A percentile compares a stretch with the other conserved stretches of the same genome.
phyloP scores from a whole-genome alignment of 2,888 invertebrate genomes.

The Teleiodes luculella region DNA sequence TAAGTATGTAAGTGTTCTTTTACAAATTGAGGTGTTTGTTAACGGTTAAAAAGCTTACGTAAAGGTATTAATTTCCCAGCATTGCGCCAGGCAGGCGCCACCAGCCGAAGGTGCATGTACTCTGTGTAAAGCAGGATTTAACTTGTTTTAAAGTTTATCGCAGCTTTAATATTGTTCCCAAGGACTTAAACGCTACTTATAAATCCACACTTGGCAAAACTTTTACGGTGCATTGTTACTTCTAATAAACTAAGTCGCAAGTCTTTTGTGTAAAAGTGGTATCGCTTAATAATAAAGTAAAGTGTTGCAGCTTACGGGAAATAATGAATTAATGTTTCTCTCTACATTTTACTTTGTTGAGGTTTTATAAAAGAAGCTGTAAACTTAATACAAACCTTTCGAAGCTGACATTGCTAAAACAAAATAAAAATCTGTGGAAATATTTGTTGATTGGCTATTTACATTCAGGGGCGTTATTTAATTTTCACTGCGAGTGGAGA shows the following conservation, averaged over 20 bases:
- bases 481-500: background rate
- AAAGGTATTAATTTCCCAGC: conserved; percentile 49
- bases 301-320: background rate
- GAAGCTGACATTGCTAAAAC: background rate
- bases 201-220: conserved; percentile 48
- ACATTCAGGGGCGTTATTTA: conserved; percentile 4
- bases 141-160: conserved; percentile 76
- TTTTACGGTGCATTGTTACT: background rate
- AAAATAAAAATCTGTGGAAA: background rate
- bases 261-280: background rate
- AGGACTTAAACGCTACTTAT: conserved; percentile 64
- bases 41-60: background rate
- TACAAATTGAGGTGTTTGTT: background rate
- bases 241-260: background rate
- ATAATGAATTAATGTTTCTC: background rate
- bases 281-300: background rate
- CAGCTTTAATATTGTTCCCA: conserved; percentile 72
- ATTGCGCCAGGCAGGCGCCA: conserved; percentile 61
- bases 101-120: conserved; percentile 49
- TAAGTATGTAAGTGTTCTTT: background rate
- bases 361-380: background rate
- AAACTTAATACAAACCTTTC: background rate
- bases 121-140: conserved; percentile 63
- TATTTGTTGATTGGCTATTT: conserved; percentile 2
- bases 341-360: background rate